These are phyloP conservation scores for Hedychridium roseum DNA, from an alignment of 2,888 invertebrate genomes.

Conservation along the genomic window DNA sequence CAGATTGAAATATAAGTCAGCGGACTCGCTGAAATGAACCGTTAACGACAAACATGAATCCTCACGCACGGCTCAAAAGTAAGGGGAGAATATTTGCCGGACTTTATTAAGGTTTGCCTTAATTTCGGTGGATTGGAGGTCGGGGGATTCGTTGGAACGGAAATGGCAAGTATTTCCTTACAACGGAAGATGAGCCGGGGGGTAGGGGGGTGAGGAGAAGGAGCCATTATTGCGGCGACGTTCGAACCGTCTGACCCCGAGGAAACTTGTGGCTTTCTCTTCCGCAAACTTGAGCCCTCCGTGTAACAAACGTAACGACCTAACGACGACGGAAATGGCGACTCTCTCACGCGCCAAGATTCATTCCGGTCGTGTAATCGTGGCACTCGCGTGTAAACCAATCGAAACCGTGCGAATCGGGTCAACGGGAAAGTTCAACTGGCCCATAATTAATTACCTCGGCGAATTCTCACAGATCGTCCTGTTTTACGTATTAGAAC, in stretches of 20 bases:
- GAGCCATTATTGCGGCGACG: conserved; percentile 14
- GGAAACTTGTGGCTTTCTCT: conserved; percentile 27
- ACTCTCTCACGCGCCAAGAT: no score
- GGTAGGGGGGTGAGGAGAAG: conserved; percentile 2
- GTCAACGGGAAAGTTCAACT: no score
- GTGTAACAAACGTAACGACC: conserved; percentile 4
- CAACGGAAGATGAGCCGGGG: neutral
- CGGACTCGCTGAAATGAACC: neutral
- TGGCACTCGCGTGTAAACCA: no score
- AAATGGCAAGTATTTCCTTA: no score
- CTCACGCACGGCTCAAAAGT: neutral
- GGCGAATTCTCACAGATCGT: no score
- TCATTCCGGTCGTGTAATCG: no score
- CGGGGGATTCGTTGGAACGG: no score
- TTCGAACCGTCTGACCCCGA: conserved; percentile 27
- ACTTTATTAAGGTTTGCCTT: no score
- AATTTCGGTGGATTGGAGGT: neutral
- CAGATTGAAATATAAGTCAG: neutral
- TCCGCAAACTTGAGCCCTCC: conserved; percentile 24
- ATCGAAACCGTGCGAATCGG: no score
- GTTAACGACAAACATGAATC: conserved; percentile 1
- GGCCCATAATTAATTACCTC: no score
- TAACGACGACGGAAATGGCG: no score
- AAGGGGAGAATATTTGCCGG: conserved; percentile 1
- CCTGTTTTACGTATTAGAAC: no score